These are phyloP conservation scores for Cygnus atratus DNA, from an alignment of 2,113 vertebrate genomes.

Conservation along the genomic window DNA sequence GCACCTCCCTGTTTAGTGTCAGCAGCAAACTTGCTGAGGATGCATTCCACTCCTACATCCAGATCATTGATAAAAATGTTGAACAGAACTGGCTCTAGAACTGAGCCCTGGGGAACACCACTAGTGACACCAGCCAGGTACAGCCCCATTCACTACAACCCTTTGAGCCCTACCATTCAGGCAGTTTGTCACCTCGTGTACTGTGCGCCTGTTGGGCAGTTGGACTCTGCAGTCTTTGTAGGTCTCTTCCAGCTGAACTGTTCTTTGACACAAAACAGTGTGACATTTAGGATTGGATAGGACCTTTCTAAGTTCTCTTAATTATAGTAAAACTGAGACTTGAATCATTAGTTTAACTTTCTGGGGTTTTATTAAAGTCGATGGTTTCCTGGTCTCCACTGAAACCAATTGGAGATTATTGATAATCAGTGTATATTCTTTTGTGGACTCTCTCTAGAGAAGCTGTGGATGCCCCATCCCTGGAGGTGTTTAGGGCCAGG, in stretches of 20 bases:
- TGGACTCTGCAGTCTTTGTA: background rate
- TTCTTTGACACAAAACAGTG: background rate
- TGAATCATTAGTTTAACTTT: background rate
- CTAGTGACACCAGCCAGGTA: no score
- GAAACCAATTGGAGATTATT: background rate
- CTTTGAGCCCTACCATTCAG: no score
- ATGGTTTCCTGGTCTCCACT: background rate
- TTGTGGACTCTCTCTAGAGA: background rate
- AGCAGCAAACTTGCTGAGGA: no score
- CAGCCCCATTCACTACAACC: no score
- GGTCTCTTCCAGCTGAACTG: background rate
- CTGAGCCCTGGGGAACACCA: no score
- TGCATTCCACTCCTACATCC: no score
- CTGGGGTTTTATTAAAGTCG: background rate
- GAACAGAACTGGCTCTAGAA: no score
- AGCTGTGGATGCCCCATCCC: no score
- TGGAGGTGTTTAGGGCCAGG: no score
- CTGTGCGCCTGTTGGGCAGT: background rate
- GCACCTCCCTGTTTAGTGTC: no score
- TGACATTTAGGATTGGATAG: background rate
- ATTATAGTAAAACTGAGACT: background rate
- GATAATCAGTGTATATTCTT: background rate
- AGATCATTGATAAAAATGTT: no score
- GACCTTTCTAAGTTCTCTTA: background rate
- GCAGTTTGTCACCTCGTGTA: no score